Evolutionary conservation across 1,140 invertebrate genomes (phyloP).

Genomic region (Drosophila equinoxialis): DNA sequence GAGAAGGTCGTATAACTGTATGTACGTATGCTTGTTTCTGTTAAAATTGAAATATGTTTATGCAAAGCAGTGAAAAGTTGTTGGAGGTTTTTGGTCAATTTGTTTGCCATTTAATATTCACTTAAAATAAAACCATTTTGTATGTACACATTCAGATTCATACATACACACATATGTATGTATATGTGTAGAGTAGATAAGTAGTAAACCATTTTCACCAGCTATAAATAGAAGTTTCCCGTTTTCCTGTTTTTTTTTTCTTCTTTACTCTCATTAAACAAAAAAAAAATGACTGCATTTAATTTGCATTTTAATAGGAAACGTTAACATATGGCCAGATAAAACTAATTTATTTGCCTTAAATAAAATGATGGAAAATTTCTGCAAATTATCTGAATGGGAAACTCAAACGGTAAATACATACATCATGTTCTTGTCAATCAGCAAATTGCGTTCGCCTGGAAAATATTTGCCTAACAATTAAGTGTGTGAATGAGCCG

Average conservation of each 20-base stretch:
- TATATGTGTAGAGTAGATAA: background rate
- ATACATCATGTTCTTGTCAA: slow-evolving; percentile 12
- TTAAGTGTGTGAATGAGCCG: slow-evolving; percentile 53
- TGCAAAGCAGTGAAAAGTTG: slow-evolving; percentile 19
- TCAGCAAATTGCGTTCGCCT: slow-evolving; percentile 34
- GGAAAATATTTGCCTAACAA: slow-evolving; percentile 59
- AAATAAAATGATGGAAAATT: slow-evolving; percentile 10
- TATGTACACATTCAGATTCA: too few species aligned
- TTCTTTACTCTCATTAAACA: background rate
- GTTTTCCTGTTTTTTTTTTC: background rate
- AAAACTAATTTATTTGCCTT: slow-evolving; percentile 8
- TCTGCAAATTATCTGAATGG: background rate
- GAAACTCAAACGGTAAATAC: background rate
- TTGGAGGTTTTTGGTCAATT: slow-evolving; percentile 18
- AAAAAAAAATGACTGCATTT: slow-evolving; percentile 9
- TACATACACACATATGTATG: background rate
- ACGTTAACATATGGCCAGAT: background rate
- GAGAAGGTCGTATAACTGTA: too few species aligned
- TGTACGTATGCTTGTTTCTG: background rate
- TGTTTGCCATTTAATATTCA: slow-evolving; percentile 28
- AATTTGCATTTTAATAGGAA: slow-evolving; percentile 19
- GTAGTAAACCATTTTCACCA: background rate
- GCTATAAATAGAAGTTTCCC: slow-evolving; percentile 4
- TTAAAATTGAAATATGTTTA: slow-evolving; percentile 28
- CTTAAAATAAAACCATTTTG: slow-evolving; percentile 26